phyloP scores from a whole-genome alignment of 2,888 invertebrate species.

The Catocala nupta region DNA sequence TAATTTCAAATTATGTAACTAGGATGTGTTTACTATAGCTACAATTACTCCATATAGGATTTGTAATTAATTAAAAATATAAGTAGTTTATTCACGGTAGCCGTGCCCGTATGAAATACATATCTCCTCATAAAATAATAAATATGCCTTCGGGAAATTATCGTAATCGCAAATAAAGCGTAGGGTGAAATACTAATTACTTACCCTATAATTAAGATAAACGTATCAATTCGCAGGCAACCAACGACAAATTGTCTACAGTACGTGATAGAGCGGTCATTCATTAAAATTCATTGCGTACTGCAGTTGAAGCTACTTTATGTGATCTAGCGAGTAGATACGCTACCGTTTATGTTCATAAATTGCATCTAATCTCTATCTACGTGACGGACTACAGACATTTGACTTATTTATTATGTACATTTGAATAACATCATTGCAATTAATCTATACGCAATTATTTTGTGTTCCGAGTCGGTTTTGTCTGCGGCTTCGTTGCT shows the following conservation, averaged over 20 bases:
- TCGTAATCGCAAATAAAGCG: conserved; percentile 14
- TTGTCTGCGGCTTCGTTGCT: too few relatives aligned
- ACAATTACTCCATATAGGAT: too few relatives aligned
- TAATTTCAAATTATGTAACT: too few relatives aligned
- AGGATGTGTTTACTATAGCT: too few relatives aligned
- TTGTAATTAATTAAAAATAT: too few relatives aligned
- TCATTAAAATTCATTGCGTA: conserved; percentile 29
- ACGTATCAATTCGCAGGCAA: conserved; percentile 25
- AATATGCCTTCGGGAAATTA: conserved; percentile 31
- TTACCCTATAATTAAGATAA: conserved; percentile 27
- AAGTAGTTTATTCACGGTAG: too few relatives aligned
- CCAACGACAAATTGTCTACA: conserved; percentile 34
- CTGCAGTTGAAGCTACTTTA: conserved; percentile 17
- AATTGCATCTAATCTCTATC: conserved; percentile 14
- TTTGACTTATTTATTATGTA: background rate
- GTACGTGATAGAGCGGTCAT: conserved; percentile 18
- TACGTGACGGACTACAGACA: conserved; percentile 5
- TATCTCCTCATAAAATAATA: conserved; percentile 3
- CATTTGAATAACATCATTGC: background rate
- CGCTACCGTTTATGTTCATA: conserved; percentile 12
- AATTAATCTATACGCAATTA: too few relatives aligned
- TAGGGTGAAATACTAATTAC: conserved; percentile 22
- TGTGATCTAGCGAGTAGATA: conserved; percentile 26
- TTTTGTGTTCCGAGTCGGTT: too few relatives aligned
- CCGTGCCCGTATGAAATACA: background rate